Percentiles rank a stretch among this genome's conserved stretches.
phyloP scores from a whole-genome alignment of 2,113 vertebrate species.

The Pelmatolapia mariae region DNA sequence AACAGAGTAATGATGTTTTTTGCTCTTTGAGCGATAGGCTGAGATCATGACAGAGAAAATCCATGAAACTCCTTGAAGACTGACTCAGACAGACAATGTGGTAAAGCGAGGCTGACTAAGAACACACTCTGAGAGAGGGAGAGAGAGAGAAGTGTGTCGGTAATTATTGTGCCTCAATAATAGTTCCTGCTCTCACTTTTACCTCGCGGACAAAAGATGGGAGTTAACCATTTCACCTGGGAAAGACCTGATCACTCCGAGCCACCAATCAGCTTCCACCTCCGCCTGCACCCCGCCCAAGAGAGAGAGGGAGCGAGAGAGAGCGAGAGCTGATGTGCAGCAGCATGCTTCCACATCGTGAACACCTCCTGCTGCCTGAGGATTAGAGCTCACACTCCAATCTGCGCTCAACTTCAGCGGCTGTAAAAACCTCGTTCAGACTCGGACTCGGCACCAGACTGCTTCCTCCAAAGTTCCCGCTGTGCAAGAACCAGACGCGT shows the following conservation, averaged over 20 bases:
- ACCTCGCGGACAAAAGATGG: background rate
- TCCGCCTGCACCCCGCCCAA: background rate
- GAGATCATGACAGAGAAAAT: background rate
- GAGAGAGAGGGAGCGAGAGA: background rate
- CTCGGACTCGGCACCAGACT: background rate
- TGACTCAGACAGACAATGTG: background rate
- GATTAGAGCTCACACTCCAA: background rate
- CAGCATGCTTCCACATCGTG: conserved; percentile 12
- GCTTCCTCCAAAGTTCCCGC: background rate
- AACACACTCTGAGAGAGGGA: background rate
- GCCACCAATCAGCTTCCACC: background rate
- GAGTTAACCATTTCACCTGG: conserved; percentile 9
- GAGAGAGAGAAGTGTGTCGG: background rate
- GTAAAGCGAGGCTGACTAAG: background rate
- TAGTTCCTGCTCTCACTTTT: background rate
- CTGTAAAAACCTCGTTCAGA: background rate
- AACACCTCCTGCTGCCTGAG: background rate
- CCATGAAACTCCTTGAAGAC: background rate
- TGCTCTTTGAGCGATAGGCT: background rate
- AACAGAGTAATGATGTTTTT: background rate
- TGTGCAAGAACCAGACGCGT: conserved; percentile 4
- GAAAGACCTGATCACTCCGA: background rate
- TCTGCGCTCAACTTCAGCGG: background rate
- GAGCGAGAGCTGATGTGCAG: background rate
- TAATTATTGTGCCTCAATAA: background rate